phyloP scores from a whole-genome alignment of 1,140 invertebrate genomes.

The Gryllus bimaculatus region DNA sequence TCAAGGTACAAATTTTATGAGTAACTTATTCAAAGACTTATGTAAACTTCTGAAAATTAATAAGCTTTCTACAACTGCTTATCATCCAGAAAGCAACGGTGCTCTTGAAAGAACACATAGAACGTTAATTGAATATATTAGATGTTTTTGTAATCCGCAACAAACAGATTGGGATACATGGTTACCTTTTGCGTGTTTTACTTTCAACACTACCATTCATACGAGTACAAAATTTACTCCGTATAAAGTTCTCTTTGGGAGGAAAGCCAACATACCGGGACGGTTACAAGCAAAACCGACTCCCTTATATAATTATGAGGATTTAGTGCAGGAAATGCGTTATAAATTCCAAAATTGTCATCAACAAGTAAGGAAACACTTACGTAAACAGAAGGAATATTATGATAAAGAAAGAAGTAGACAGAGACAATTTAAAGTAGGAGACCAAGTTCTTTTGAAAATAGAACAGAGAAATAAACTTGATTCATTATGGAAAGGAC shows the following conservation, averaged over 20 bases:
- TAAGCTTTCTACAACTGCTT: constrained; percentile 26
- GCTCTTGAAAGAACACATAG: constrained; percentile 26
- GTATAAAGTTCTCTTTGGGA: constrained; percentile 9
- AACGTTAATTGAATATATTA: constrained; percentile 17
- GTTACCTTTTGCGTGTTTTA: constrained; percentile 6
- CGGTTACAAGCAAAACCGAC: neutral
- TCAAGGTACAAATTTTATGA: constrained; percentile 28
- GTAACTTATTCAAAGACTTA: constrained; percentile 26
- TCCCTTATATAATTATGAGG: constrained; percentile 5
- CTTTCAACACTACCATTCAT: constrained; percentile 6
- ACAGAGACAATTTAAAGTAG: neutral
- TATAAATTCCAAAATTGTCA: constrained; percentile 2
- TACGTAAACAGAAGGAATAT: neutral
- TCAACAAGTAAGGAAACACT: neutral
- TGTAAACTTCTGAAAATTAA: constrained; percentile 27
- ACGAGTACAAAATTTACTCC: neutral
- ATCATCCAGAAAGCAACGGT: constrained; percentile 27
- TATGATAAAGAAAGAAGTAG: neutral
- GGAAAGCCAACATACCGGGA: neutral
- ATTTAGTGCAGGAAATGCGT: neutral
- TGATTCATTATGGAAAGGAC: constrained; percentile 7
- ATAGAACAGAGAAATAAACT: neutral
- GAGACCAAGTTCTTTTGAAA: constrained; percentile 1
- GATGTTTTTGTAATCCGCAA: too few relatives aligned
- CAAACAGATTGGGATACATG: constrained; percentile 6